These are phyloP conservation scores for Muntiacus muntjak DNA, from an alignment of 2,113 vertebrate species.

Conservation along the genomic window DNA sequence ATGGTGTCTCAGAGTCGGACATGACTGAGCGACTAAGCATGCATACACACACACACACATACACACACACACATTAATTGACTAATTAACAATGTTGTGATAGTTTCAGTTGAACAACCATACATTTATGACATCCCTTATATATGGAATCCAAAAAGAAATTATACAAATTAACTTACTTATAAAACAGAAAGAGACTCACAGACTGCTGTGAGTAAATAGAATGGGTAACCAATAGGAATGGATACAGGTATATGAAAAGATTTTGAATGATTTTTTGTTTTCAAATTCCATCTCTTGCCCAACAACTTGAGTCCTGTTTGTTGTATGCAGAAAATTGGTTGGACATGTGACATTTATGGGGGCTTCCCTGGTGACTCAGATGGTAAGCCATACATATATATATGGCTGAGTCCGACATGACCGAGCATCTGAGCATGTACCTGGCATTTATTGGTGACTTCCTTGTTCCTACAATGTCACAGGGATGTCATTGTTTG, in stretches of 20 bases:
- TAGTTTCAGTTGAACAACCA: background rate
- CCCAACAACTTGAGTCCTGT: background rate
- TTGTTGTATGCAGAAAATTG: background rate
- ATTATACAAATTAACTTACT: background rate
- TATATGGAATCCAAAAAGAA: background rate
- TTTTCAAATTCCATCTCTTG: background rate
- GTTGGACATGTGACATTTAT: background rate
- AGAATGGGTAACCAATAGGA: background rate
- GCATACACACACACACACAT: background rate
- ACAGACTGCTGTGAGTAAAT: background rate
- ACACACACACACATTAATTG: background rate
- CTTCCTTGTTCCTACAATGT: background rate
- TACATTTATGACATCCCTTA: background rate
- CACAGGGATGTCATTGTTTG: background rate
- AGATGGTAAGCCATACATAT: background rate
- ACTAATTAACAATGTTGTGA: background rate
- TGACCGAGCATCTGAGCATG: background rate
- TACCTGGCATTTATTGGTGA: background rate
- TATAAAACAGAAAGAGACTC: background rate
- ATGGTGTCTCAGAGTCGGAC: rapidly evolving
- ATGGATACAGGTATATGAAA: background rate
- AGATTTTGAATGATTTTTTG: background rate
- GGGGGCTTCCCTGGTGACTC: background rate
- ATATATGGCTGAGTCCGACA: background rate
- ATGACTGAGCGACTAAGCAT: rapidly evolving